Evolutionary conservation across 2,888 invertebrate species (phyloP), one percentile per base, ranked within the genome.

Genomic region (Limenitis camilla): DNA sequence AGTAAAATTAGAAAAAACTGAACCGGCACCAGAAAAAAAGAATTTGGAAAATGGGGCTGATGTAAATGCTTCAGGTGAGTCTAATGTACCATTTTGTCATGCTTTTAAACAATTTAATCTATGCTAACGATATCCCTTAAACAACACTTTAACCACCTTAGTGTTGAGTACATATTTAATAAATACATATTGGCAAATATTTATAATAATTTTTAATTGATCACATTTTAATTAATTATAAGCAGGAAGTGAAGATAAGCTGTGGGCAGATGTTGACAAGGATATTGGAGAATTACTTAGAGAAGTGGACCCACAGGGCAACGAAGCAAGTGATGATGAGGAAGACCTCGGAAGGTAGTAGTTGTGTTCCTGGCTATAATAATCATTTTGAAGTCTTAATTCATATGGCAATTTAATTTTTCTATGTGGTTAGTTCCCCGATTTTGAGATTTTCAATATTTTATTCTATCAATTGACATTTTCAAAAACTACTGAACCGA

Each of bases 201-300:
- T 8, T 33, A 19, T 28, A 28, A 8, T 11, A 29, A 10, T 9
- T 31, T 8, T n/a, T 36, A n/a, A 46, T 30, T 40, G 7, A 38
- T 36, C 33, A 38, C 35, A 29, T 38, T 64, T 63, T 27, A 19
- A 19, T 19, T 19, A 19, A 19, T 19, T 19, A 19, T 3, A 19
- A 19, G 3, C 58, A 81, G 91, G 83, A 31, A 90, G 81, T 54
- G 91, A 92, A 63, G 93, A 93, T 64, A 93, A 93, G 67, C 68
- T 93, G 51, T 94, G 94, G 94, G 93, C 92, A 29, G 94, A 94
- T 73, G 93, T 94, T 31, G 94, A 94, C 71, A 94, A 94, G 69
- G 94, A 94, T 73, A 88, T 94, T 55, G 93, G 94, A 5, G 94
- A 94, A 67, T 84, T 94, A 49, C 79, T 94, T 33, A 90, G 92